Conservation (phyloP, 1,140 invertebrate genomes). For the Cotesia vestalis region DNA sequence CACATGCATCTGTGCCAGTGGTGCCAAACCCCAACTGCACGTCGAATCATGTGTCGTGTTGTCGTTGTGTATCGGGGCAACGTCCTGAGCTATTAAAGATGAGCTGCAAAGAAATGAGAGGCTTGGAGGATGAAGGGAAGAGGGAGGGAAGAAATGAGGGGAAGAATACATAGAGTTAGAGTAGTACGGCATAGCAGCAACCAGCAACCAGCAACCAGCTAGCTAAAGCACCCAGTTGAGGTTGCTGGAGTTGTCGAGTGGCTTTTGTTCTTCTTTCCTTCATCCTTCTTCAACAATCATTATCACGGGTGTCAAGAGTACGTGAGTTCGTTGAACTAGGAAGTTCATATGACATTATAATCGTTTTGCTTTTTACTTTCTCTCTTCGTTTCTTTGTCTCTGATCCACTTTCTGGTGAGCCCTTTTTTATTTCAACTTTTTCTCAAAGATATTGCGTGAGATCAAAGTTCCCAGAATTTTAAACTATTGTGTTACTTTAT, state of each 20-base stretch:
- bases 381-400: no score
- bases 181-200: background rate
- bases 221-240: background rate
- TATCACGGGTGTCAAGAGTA: conserved; percentile 27
- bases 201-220: no score
- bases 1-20: conserved; percentile 66
- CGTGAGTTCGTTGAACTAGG: conserved; percentile 33
- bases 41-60: conserved; percentile 34
- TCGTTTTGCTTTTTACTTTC: conserved; percentile 7
- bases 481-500: no score
- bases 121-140: background rate
- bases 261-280: conserved; percentile 9
- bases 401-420: no score
- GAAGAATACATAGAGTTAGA: conserved; percentile 12
- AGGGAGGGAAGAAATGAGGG: conserved; percentile 15
- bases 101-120: conserved; percentile 40
- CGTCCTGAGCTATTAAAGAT: conserved; percentile 61
- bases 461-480: no score
- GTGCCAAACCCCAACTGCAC: conserved; percentile 56
- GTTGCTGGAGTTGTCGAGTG: background rate
- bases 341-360: conserved; percentile 1
- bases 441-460: no score
- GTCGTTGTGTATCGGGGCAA: conserved; percentile 53
- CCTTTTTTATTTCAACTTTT: no score
- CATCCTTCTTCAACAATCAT: conserved; percentile 17